These are phyloP conservation scores for Trematomus bernacchii DNA, from an alignment of 2,797 vertebrate genomes.

Conservation along the genomic window DNA sequence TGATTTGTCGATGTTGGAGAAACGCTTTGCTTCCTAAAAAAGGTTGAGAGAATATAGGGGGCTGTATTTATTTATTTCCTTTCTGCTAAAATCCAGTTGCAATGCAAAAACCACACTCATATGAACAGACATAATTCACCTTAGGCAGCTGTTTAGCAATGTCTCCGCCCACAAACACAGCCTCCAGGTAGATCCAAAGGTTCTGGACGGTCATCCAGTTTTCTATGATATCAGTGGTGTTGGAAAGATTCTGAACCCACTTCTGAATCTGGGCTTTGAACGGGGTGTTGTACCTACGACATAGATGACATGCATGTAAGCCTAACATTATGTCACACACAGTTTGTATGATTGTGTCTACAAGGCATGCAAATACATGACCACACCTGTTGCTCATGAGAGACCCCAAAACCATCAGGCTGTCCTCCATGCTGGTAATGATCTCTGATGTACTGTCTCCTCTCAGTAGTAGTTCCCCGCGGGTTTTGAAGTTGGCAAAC, in stretches of 20 bases:
- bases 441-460: conserved; percentile 94
- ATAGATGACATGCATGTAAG: conserved; percentile 5
- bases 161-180: conserved; percentile 96
- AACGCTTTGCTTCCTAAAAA: conserved; percentile 94
- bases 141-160: conserved; percentile 98
- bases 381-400: conserved; percentile 94
- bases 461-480: conserved; percentile 93
- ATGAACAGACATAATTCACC: conserved; percentile 76
- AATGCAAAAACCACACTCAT: not conserved
- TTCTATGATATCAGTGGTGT: conserved; percentile 93
- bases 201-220: conserved; percentile 99
- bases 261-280: conserved; percentile 97
- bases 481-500: conserved; percentile 93
- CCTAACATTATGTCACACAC: not conserved
- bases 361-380: too few relatives aligned
- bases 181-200: conserved; percentile 98
- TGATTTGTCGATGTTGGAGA: conserved; percentile 97
- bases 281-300: conserved; percentile 92
- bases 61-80: not conserved
- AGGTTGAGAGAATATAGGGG: not conserved
- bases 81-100: not conserved
- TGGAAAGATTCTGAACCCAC: conserved; percentile 96
- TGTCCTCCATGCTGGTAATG: conserved; percentile 94
- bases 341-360: too few relatives aligned
- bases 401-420: conserved; percentile 94